phyloP scores from a whole-genome alignment of 1,140 invertebrate genomes.

The Pogonus chalceus region DNA sequence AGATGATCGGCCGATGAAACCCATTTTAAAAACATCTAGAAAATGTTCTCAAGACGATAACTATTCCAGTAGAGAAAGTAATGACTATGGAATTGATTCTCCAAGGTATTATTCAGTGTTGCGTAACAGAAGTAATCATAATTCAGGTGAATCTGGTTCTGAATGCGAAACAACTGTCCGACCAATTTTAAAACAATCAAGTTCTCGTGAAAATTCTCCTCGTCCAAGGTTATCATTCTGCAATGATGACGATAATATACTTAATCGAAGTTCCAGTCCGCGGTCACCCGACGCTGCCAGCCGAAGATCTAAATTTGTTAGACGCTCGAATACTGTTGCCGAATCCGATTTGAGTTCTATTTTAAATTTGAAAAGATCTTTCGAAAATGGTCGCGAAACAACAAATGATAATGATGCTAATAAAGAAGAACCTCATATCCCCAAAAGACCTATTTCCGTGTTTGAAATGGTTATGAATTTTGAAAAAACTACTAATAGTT shows the following conservation, averaged over 20 bases:
- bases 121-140: not conserved
- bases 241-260: constrained; percentile 32
- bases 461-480: constrained; percentile 29
- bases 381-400: too few species aligned
- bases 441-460: constrained; percentile 25
- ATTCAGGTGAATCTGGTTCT: constrained; percentile 28
- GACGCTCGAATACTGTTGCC: not conserved
- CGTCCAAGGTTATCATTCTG: constrained; percentile 46
- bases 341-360: not conserved
- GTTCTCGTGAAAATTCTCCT: constrained; percentile 43
- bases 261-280: not conserved
- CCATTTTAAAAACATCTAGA: constrained; percentile 67
- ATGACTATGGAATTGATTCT: constrained; percentile 10
- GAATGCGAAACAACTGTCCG: constrained; percentile 42
- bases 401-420: too few species aligned
- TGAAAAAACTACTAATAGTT: constrained; percentile 20
- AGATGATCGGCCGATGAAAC: constrained; percentile 56
- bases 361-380: not conserved
- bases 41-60: constrained; percentile 44
- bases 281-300: not conserved
- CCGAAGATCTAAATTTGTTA: not conserved
- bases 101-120: not conserved
- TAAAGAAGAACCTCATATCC: not conserved
- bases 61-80: not conserved
- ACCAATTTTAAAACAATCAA: constrained; percentile 46